phyloP scores from a whole-genome alignment of 2,113 vertebrate genomes.

The Theristicus caerulescens region DNA sequence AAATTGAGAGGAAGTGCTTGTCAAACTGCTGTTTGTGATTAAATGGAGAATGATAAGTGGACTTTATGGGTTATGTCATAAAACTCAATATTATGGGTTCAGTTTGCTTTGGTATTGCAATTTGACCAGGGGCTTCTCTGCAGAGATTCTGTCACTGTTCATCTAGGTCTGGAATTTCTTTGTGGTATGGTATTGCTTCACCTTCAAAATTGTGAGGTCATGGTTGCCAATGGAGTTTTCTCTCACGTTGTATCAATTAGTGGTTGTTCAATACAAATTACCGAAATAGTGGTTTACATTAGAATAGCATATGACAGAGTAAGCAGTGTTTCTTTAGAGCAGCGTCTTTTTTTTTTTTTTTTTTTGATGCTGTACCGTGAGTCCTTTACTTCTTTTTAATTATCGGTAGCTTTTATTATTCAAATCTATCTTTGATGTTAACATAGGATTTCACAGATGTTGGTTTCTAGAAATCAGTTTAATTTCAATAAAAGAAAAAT shows the following conservation, averaged over 20 bases:
- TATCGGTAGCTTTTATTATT: slow-evolving; percentile 10
- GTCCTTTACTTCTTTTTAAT: neutral
- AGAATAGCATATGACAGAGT: neutral
- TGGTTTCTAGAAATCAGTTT: slow-evolving; percentile 11
- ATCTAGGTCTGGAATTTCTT: neutral
- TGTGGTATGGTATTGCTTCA: neutral
- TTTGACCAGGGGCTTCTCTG: neutral
- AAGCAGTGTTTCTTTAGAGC: neutral
- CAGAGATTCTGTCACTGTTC: neutral
- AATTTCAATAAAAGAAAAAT: slow-evolving; percentile 46
- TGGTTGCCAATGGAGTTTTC: neutral
- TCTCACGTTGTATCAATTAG: neutral
- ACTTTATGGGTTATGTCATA: neutral
- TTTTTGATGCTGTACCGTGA: neutral
- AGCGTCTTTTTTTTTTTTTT: neutral
- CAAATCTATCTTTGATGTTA: neutral
- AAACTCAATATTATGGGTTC: neutral
- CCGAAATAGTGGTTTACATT: neutral
- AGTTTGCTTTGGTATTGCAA: neutral
- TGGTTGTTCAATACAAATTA: neutral
- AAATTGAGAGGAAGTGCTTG: neutral
- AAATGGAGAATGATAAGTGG: neutral
- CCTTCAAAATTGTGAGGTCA: neutral
- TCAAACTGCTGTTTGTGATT: neutral
- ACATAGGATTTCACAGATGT: neutral